Evolutionary conservation across 2,888 invertebrate species (phyloP), one percentile per base, ranked within the genome.

Genomic region (Dasypogon diadema): DNA sequence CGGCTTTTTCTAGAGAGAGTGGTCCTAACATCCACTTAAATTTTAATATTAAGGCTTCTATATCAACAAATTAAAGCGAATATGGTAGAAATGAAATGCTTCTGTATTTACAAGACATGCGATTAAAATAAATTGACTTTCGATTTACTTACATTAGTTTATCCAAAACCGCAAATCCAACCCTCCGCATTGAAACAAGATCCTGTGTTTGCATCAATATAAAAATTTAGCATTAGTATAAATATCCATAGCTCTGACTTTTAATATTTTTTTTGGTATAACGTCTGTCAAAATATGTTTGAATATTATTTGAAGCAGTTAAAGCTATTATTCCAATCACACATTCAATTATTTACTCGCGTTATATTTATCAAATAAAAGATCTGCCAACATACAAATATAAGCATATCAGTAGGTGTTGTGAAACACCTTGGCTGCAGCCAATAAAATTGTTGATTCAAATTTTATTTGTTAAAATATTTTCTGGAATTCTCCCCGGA

Each of bases 281-380:
- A 77, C 65, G 74, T 74, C 77, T 60, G 54, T 77, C 77, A 70
- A 65, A 73, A 75, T 58, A 74, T 74, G 74, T 76, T n/a, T 51
- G 75, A 72, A 73, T 37, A 72, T 56, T 76, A 75, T 56, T 55
- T 74, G 74, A 76, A 76, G 76, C 77, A 55, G 58, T 76, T 77
- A 77, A 76, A 77, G 76, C 75, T 77, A 76, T 77, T 30, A 37
- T 74, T 76, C 65, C 73, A 77, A 76, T 76, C 76, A 77, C 76
- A 76, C 76, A 75, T 75, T 77, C 63, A 75, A 54, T 73, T 60
- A 68, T 51, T 75, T 55, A 54, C 8, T 54, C 54, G 21, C 21
- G 54, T 54, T 56, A 18, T 18, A 37, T 51, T 24, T 37, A 56
- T 55, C 56, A 56, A 22, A 26, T 26, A 46, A 70, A 51, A 42